Percentiles rank a stretch among this genome's conserved stretches.
phyloP scores from a whole-genome alignment of 2,797 vertebrate species.

The Simalia tracyae region DNA sequence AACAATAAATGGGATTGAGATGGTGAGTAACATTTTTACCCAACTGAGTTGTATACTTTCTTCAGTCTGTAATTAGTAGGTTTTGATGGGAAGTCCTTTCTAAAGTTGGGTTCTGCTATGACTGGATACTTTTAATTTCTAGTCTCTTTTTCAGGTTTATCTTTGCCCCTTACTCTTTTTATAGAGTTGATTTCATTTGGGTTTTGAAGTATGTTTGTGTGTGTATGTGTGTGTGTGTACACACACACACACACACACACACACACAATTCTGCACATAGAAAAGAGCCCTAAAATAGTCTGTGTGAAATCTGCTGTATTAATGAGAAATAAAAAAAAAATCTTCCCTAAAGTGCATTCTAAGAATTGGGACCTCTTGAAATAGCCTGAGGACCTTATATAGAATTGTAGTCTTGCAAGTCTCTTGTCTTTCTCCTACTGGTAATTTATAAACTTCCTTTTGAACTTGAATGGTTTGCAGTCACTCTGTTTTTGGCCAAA shows the following conservation, averaged over 20 bases:
- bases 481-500: background rate
- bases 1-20: background rate
- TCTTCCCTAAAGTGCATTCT: conserved; percentile 59
- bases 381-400: background rate
- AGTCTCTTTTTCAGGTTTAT: conserved; percentile 64
- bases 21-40: background rate
- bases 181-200: conserved; percentile 62
- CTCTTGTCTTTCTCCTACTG: background rate
- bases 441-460: background rate
- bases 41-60: background rate
- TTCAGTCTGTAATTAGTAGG: background rate
- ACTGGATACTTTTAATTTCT: conserved; percentile 62
- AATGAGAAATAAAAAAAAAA: conserved; percentile 70
- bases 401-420: background rate
- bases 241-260: conserved; percentile 51
- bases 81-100: conserved; percentile 45
- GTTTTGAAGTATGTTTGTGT: conserved; percentile 63
- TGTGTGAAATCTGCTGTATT: conserved; percentile 71
- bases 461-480: background rate
- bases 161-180: background rate
- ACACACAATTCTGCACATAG: conserved; percentile 67
- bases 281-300: conserved; percentile 52
- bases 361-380: background rate
- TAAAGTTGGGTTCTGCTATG: conserved; percentile 47
- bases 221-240: background rate